phyloP scores from a whole-genome alignment of 2,113 vertebrate species.

The Python bivittatus region DNA sequence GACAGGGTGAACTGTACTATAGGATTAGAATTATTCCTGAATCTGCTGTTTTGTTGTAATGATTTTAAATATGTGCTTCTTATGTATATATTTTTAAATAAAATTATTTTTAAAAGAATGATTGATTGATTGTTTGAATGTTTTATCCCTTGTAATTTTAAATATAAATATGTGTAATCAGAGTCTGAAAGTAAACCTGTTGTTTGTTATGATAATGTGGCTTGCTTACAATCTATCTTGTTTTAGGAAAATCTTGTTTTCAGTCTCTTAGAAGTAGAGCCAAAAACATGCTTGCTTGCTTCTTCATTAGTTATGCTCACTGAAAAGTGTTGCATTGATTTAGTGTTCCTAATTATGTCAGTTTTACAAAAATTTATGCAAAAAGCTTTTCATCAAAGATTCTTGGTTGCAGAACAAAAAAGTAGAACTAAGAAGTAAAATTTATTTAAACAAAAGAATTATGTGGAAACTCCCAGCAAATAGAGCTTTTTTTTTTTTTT shows the following conservation, averaged over 20 bases:
- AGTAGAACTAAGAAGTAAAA: neutral
- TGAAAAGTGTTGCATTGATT: neutral
- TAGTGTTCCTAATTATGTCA: neutral
- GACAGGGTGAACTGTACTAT: slow-evolving; percentile 28
- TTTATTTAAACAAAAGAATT: neutral
- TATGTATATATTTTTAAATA: slow-evolving; percentile 30
- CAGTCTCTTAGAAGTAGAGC: neutral
- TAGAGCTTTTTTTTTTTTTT: neutral
- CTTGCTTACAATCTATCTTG: neutral
- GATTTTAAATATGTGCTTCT: slow-evolving; percentile 25
- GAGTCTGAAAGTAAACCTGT: neutral
- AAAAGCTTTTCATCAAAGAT: slow-evolving; percentile 1
- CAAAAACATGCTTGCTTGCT: slow-evolving; percentile 1
- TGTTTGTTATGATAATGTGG: neutral
- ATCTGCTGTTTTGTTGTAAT: slow-evolving; percentile 24
- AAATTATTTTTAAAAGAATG: slow-evolving; percentile 28
- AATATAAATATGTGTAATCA: slow-evolving; percentile 14
- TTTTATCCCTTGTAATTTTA: slow-evolving; percentile 35
- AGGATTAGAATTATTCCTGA: slow-evolving; percentile 47
- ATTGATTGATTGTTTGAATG: neutral
- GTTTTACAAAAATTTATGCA: neutral
- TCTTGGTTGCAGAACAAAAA: neutral
- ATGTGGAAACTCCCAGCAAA: neutral
- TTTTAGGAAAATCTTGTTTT: slow-evolving; percentile 6
- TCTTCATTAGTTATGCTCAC: neutral